Percentiles rank a stretch among this genome's conserved stretches.
Conservation (phyloP, 2,888 invertebrate genomes). For the Campoplex capitator region DNA sequence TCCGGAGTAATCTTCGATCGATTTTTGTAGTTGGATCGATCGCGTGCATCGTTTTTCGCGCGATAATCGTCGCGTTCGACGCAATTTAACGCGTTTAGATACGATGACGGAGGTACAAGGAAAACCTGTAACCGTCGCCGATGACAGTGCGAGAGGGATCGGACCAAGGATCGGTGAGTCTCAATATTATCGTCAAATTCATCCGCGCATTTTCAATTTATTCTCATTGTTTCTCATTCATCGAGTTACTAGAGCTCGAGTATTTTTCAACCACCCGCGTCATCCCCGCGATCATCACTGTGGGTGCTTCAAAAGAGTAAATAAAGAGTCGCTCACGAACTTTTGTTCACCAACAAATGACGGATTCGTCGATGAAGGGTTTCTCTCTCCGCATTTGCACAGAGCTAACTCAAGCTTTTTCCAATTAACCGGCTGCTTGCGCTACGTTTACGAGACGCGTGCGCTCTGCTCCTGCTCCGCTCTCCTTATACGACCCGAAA, state of each 20-base stretch:
- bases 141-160: conserved; percentile 73
- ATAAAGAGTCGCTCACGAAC: background rate
- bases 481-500: background rate
- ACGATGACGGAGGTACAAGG: conserved; percentile 52
- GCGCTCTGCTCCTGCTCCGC: background rate
- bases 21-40: background rate
- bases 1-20: background rate
- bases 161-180: conserved; percentile 78
- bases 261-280: background rate
- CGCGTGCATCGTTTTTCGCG: background rate
- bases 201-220: background rate
- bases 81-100: background rate
- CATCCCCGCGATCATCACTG: background rate
- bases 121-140: conserved; percentile 72
- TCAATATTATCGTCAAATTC: background rate
- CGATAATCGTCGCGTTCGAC: background rate
- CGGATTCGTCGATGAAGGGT: conserved; percentile 15
- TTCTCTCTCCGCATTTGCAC: background rate
- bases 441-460: background rate
- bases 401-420: background rate
- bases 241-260: background rate
- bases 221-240: background rate
- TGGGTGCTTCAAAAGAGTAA: background rate
- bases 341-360: background rate
- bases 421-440: background rate